phyloP scores from a whole-genome alignment of 2,113 vertebrate genomes.

The Microtus richardsoni region DNA sequence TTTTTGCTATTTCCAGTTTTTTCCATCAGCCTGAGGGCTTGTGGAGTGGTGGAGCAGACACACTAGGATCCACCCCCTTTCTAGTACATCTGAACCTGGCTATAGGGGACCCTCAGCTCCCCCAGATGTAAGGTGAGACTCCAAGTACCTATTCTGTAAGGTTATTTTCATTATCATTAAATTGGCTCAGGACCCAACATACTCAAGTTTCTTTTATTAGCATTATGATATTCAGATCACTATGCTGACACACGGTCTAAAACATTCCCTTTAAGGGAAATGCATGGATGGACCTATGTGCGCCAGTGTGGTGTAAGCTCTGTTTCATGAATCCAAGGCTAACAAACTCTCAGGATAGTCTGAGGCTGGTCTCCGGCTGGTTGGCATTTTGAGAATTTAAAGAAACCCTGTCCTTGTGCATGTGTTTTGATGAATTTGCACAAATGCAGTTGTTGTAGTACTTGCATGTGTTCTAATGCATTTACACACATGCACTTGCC shows the following conservation, averaged over 20 bases:
- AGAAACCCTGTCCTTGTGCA: background rate
- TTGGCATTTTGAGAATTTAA: slow-evolving; percentile 35
- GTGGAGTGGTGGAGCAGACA: background rate
- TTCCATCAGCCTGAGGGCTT: background rate
- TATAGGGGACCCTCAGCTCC: background rate
- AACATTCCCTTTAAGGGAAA: background rate
- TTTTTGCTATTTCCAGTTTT: background rate
- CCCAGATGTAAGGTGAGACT: slow-evolving; percentile 1
- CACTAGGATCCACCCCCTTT: no score
- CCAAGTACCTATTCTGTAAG: background rate
- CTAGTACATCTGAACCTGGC: background rate
- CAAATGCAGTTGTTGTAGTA: no score
- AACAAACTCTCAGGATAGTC: background rate
- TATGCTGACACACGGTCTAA: background rate
- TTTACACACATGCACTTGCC: background rate
- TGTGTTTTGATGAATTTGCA: background rate
- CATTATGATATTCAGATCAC: background rate
- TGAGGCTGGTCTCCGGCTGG: background rate
- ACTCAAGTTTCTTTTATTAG: background rate
- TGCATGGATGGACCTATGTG: background rate
- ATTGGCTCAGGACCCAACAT: background rate
- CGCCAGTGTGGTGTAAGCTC: background rate
- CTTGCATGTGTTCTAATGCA: no score
- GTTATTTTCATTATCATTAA: background rate
- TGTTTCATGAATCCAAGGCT: background rate